Conservation (phyloP, 2,888 invertebrate species). For the Nephrotoma flavescens region DNA sequence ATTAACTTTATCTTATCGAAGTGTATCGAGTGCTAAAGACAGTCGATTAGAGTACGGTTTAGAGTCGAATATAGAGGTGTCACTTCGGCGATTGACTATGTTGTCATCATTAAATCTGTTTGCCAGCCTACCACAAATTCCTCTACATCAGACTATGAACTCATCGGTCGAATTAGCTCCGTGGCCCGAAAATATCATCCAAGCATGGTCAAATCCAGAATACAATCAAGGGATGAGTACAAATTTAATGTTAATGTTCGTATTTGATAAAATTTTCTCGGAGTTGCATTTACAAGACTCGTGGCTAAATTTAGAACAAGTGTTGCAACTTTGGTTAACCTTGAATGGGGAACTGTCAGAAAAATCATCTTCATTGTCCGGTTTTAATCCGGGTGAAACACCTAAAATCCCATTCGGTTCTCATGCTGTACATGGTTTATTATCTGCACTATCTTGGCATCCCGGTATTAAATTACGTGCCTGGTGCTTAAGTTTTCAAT, state of each 20-base stretch:
- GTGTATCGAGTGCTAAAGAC: slow-evolving; percentile 56
- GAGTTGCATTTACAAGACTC: slow-evolving; percentile 47
- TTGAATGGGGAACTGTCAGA: slow-evolving; percentile 47
- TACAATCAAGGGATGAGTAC: slow-evolving; percentile 33
- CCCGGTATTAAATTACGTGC: slow-evolving; percentile 54
- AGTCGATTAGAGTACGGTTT: slow-evolving; percentile 66
- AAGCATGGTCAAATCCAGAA: slow-evolving; percentile 38
- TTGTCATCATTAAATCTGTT: slow-evolving; percentile 37
- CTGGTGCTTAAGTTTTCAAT: slow-evolving; percentile 61
- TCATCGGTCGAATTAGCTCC: slow-evolving; percentile 25
- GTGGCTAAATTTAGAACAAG: slow-evolving; percentile 65
- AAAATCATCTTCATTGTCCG: slow-evolving; percentile 29
- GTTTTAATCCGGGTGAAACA: slow-evolving; percentile 39
- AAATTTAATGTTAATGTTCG: slow-evolving; percentile 47
- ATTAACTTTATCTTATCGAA: slow-evolving; percentile 16
- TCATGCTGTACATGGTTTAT: slow-evolving; percentile 47
- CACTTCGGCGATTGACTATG: slow-evolving; percentile 52
- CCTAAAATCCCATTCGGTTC: slow-evolving; percentile 51
- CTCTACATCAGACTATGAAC: slow-evolving; percentile 26
- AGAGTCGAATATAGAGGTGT: slow-evolving; percentile 61
- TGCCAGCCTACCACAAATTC: slow-evolving; percentile 27
- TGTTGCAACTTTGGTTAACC: slow-evolving; percentile 75
- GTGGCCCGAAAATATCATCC: slow-evolving; percentile 32
- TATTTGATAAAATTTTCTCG: slow-evolving; percentile 55
- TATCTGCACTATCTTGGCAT: slow-evolving; percentile 49